phyloP scores from a whole-genome alignment of 2,797 vertebrate genomes.

The Momotus momota region DNA sequence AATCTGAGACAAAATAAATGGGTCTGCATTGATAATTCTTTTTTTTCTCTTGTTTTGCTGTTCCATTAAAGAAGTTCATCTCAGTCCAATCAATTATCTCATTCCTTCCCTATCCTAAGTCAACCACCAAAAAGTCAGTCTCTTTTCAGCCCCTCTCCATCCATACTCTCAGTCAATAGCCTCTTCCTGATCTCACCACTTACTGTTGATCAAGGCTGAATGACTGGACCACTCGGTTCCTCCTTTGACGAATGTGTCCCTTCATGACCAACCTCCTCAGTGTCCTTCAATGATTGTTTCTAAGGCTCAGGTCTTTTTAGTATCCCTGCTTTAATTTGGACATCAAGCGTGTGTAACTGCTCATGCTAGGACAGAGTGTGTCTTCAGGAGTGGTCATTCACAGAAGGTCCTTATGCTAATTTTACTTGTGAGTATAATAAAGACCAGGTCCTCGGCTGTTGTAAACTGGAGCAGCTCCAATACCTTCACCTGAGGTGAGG shows the following conservation, averaged over 20 bases:
- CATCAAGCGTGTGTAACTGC: not conserved
- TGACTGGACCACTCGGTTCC: not conserved
- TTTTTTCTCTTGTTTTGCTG: not conserved
- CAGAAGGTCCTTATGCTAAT: not conserved
- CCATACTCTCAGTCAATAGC: not conserved
- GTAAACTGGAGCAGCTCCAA: not conserved
- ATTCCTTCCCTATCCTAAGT: not conserved
- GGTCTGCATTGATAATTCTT: not conserved
- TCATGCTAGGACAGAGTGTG: not conserved
- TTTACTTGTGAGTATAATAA: not conserved
- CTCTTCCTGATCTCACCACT: not conserved
- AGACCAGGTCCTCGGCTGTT: not conserved
- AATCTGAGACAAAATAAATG: not conserved
- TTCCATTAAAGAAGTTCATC: not conserved
- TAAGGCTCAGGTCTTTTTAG: not conserved
- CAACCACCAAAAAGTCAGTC: not conserved
- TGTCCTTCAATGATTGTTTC: not conserved
- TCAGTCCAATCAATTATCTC: not conserved
- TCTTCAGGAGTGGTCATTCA: not conserved
- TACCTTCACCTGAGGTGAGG: not conserved
- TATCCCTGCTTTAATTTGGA: not conserved
- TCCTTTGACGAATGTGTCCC: not conserved
- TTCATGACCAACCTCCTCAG: not conserved
- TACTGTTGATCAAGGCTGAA: not conserved
- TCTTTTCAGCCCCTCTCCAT: not conserved